Conservation (phyloP, 2,113 vertebrate genomes). For the Azemiops feae region DNA sequence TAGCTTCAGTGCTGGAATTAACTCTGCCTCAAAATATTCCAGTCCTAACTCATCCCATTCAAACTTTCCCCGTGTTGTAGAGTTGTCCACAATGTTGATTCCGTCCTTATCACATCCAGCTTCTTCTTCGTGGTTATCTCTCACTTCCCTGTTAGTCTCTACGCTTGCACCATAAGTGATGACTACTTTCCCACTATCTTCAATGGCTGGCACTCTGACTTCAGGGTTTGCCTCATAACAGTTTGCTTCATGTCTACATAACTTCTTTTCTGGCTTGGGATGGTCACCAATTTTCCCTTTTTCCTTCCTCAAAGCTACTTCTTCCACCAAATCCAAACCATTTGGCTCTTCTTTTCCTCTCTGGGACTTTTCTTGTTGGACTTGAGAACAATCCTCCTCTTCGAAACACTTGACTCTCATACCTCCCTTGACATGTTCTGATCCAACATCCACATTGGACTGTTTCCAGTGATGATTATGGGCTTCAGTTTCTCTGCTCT, state of each 20-base stretch:
- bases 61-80: background rate
- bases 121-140: too few relatives aligned
- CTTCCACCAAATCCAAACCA: conserved; percentile 31
- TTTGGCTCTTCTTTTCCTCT: background rate
- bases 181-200: background rate
- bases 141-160: background rate
- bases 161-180: background rate
- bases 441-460: too few relatives aligned
- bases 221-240: background rate
- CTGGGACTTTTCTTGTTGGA: background rate
- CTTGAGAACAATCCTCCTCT: background rate
- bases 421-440: background rate
- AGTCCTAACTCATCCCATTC: background rate
- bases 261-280: background rate
- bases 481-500: background rate
- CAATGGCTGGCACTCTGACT: background rate
- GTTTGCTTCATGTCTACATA: too few relatives aligned
- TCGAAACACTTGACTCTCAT: rapidly evolving
- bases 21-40: background rate
- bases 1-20: background rate
- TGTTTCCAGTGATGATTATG: too few relatives aligned
- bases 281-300: background rate
- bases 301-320: background rate
- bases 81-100: background rate
- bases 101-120: background rate